These are phyloP conservation scores for Cherax destructor DNA, from an alignment of 1,140 invertebrate genomes.

Conservation along the genomic window DNA sequence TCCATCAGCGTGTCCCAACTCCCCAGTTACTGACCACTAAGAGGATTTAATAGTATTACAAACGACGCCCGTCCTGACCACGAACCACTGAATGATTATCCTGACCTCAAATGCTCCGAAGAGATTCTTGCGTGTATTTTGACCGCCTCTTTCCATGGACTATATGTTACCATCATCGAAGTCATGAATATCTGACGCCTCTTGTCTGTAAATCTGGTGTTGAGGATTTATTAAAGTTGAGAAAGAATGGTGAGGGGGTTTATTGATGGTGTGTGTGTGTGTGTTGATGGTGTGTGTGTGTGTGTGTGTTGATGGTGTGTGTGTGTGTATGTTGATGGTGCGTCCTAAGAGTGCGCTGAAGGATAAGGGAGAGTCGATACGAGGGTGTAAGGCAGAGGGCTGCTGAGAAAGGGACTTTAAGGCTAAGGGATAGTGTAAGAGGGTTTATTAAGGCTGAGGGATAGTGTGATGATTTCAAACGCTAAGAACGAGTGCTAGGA, in stretches of 20 bases:
- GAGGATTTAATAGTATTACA: slow-evolving; percentile 43
- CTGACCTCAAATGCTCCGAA: neutral
- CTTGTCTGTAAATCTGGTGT: neutral
- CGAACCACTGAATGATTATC: slow-evolving; percentile 39
- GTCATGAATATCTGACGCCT: neutral
- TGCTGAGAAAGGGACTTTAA: too few relatives aligned
- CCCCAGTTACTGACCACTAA: neutral
- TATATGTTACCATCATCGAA: neutral
- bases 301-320: too few relatives aligned
- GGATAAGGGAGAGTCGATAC: too few relatives aligned
- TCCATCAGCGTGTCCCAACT: too few relatives aligned
- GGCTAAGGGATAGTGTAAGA: too few relatives aligned
- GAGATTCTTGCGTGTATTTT: neutral
- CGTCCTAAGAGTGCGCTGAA: neutral
- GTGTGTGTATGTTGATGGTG: neutral
- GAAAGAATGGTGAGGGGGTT: neutral
- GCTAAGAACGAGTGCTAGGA: neutral
- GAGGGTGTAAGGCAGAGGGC: too few relatives aligned
- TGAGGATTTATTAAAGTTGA: neutral
- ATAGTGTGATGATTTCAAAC: neutral
- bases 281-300: too few relatives aligned
- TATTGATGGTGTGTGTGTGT: too few relatives aligned
- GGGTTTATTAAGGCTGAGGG: too few relatives aligned
- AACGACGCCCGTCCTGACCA: neutral
- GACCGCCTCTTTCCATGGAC: neutral